Conservation (phyloP, 2,797 vertebrate species). For the Sitta carolinensis region DNA sequence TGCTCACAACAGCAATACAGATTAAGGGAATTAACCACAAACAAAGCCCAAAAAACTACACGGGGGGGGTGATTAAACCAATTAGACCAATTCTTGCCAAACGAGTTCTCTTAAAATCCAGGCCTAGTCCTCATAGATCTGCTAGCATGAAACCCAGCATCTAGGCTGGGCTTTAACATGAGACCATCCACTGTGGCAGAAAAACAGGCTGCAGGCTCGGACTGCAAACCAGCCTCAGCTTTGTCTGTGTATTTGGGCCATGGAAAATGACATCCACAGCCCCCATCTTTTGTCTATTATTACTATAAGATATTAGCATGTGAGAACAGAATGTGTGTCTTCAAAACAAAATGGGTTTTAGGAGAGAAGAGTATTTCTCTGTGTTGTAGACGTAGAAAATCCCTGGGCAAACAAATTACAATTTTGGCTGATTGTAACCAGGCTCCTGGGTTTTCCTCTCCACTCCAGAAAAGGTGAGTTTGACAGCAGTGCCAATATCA, state of each 20-base stretch:
- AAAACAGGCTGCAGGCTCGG: not conserved
- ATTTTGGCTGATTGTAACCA: not conserved
- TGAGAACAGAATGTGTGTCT: not conserved
- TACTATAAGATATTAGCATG: not conserved
- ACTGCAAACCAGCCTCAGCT: not conserved
- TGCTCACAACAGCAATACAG: not conserved
- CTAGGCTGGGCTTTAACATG: not conserved
- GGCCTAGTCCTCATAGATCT: not conserved
- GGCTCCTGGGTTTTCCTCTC: not conserved
- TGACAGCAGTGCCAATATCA: not conserved
- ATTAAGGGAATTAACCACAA: not conserved
- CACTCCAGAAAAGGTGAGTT: not conserved
- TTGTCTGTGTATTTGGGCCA: not conserved
- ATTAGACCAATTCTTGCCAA: not conserved
- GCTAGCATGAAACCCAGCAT: not conserved
- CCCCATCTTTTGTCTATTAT: not conserved
- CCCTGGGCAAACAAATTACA: not conserved
- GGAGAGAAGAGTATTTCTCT: not conserved
- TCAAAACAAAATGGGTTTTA: not conserved
- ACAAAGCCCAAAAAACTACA: not conserved
- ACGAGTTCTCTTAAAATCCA: not conserved
- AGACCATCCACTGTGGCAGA: rapidly evolving
- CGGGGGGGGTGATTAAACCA: not conserved
- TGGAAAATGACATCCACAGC: not conserved
- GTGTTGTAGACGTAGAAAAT: not conserved